Conservation (phyloP, 2,888 invertebrate genomes). For the Eurois occulta region DNA sequence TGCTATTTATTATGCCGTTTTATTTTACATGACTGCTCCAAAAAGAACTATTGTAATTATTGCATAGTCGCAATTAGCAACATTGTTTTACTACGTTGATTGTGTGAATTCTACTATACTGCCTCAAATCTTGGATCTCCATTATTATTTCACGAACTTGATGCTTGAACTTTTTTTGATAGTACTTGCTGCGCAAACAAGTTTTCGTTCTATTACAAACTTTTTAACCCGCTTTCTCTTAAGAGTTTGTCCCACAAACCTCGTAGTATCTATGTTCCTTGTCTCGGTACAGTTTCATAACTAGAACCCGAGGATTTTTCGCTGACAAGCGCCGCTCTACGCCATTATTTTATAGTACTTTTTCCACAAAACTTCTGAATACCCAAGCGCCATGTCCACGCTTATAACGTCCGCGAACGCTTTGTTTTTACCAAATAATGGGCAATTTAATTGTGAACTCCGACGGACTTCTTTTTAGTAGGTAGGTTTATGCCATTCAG, state of each 20-base stretch:
- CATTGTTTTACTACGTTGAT: too few species aligned
- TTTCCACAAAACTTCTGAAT: conserved; percentile 64
- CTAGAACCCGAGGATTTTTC: conserved; percentile 70
- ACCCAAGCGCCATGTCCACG: conserved; percentile 34
- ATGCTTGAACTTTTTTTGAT: too few species aligned
- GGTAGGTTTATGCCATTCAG: conserved; percentile 1
- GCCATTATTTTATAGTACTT: conserved; percentile 70
- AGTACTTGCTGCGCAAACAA: too few species aligned
- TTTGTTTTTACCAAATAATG: conserved; percentile 53
- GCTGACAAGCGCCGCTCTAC: conserved; percentile 72
- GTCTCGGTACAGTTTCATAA: conserved; percentile 74
- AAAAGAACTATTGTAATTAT: too few species aligned
- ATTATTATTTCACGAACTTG: too few species aligned
- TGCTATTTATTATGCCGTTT: too few species aligned
- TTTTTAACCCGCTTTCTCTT: conserved; percentile 4
- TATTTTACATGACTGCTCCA: too few species aligned
- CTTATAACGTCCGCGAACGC: conserved; percentile 25
- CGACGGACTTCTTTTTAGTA: conserved; percentile 17
- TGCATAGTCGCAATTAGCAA: too few species aligned
- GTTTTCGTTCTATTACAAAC: too few species aligned
- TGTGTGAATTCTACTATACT: too few species aligned
- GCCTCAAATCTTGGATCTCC: too few species aligned
- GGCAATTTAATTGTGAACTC: conserved; percentile 48
- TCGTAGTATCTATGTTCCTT: conserved; percentile 69
- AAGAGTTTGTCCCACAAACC: conserved; percentile 45